Conservation (phyloP, 2,113 vertebrate species). For the Aldabrachelys gigantea region DNA sequence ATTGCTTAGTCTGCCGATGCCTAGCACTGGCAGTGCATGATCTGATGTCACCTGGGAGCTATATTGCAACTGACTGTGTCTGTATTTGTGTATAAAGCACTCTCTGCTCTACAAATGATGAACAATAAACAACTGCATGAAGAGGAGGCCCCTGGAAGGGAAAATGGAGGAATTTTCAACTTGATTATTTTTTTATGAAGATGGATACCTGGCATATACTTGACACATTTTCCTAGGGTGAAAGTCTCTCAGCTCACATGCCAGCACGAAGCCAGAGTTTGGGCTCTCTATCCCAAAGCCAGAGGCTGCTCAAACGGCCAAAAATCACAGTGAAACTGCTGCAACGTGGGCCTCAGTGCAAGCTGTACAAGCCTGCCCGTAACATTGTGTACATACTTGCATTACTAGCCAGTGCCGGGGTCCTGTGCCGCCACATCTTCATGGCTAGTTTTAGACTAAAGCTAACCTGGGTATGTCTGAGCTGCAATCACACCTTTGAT, state of each 20-base stretch:
- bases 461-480: background rate
- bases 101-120: background rate
- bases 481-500: too few relatives aligned
- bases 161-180: background rate
- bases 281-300: background rate
- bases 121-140: rapidly evolving
- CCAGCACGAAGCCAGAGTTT: background rate
- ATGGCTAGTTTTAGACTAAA: background rate
- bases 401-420: background rate
- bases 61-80: too few relatives aligned
- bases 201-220: background rate
- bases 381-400: background rate
- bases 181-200: background rate
- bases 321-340: background rate
- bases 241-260: background rate
- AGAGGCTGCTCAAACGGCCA: background rate
- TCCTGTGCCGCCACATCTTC: background rate
- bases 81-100: background rate
- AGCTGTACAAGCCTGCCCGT: background rate
- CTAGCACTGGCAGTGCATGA: too few relatives aligned
- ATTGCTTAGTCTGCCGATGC: too few relatives aligned
- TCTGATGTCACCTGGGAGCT: too few relatives aligned
- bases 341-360: background rate
- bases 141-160: background rate
- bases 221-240: background rate